phyloP scores from a whole-genome alignment of 2,113 vertebrate species.

The Pituophis catenifer region DNA sequence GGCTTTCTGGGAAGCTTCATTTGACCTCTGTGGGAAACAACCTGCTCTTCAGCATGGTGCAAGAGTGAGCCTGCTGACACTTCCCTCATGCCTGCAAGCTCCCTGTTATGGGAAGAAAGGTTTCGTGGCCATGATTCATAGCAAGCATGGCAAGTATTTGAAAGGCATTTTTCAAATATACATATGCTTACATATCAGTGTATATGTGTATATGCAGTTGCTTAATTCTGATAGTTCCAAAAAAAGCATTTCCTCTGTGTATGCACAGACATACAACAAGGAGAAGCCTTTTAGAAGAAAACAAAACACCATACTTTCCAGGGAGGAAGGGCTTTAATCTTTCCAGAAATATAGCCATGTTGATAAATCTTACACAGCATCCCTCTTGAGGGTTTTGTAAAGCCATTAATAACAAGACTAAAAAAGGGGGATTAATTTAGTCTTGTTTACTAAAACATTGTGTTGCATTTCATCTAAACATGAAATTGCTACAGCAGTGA shows the following conservation, averaged over 20 bases:
- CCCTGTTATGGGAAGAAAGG: neutral
- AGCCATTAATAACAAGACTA: neutral
- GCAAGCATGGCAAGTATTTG: neutral
- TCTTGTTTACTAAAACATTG: neutral
- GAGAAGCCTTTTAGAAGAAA: neutral
- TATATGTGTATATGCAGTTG: neutral
- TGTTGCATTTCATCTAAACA: neutral
- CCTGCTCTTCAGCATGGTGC: neutral
- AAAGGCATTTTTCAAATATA: neutral
- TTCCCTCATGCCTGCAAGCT: neutral
- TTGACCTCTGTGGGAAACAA: neutral
- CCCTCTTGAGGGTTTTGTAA: neutral
- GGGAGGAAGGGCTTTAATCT: neutral
- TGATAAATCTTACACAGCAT: neutral
- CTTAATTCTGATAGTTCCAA: neutral
- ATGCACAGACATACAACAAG: neutral
- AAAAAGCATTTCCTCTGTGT: neutral
- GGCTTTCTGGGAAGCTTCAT: neutral
- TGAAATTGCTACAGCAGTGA: neutral
- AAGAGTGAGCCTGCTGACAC: neutral
- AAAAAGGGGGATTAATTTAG: neutral
- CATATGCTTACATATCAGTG: neutral
- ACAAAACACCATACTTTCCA: neutral
- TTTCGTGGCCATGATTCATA: neutral
- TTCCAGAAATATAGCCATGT: neutral